These are phyloP conservation scores for Macrotrachela quadricornifera DNA, from an alignment of 1,140 invertebrate species.

Conservation along the genomic window DNA sequence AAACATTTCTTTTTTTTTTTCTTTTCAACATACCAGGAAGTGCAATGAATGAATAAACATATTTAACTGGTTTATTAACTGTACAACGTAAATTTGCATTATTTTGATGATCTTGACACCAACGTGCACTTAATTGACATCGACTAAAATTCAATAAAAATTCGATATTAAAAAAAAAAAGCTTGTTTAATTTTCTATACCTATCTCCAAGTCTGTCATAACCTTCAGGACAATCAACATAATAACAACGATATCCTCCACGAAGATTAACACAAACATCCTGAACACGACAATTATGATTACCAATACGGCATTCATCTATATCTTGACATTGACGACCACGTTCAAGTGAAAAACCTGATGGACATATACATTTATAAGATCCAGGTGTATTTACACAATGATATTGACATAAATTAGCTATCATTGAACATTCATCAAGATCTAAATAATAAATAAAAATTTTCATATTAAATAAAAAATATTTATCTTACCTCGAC, in stretches of 20 bases:
- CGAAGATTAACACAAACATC: slow-evolving; percentile 1
- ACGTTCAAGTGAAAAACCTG: background rate
- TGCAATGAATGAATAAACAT: too few species aligned
- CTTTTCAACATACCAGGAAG: too few species aligned
- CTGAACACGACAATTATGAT: background rate
- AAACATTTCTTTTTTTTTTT: too few species aligned
- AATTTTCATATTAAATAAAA: background rate
- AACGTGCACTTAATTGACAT: too few species aligned
- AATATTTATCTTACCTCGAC: slow-evolving; percentile 2
- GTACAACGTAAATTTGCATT: too few species aligned
- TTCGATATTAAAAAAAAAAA: background rate
- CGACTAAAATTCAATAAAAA: too few species aligned
- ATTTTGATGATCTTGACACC: too few species aligned
- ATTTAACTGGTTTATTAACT: too few species aligned
- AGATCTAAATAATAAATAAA: slow-evolving; percentile 3
- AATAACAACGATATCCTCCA: slow-evolving; percentile 29
- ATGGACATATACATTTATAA: slow-evolving; percentile 1
- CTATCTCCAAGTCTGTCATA: slow-evolving; percentile 48
- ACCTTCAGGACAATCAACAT: slow-evolving; percentile 55
- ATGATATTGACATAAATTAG: slow-evolving; percentile 13
- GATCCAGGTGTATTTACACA: slow-evolving; percentile 4
- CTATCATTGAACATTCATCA: slow-evolving; percentile 1
- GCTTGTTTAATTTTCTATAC: slow-evolving; percentile 28
- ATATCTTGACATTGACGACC: slow-evolving; percentile 1
- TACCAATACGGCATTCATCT: slow-evolving; percentile 2